A percentile compares a stretch with the other conserved stretches of the same genome.
These are phyloP conservation scores for Polietes domitor DNA, from an alignment of 2,888 invertebrate species.

Conservation along the genomic window DNA sequence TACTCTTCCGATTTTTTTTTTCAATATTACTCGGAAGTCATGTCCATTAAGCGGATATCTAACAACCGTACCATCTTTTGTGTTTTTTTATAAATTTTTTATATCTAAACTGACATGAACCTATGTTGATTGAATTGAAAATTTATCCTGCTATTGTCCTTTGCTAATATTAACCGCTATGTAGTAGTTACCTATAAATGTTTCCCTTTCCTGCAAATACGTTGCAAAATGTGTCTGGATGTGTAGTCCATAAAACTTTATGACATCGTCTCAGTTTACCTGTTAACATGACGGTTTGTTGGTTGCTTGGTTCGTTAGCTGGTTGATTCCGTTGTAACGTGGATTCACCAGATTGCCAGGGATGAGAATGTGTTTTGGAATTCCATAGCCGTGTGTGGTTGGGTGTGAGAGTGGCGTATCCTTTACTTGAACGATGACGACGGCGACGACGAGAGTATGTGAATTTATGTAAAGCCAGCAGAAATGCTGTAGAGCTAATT, in stretches of 20 bases:
- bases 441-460: background rate
- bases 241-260: constrained; percentile 4
- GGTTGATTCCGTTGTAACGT: background rate
- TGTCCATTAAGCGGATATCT: no score
- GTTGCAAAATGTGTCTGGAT: background rate
- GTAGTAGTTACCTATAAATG: background rate
- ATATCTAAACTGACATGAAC: no score
- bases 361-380: background rate
- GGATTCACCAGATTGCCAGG: background rate
- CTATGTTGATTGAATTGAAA: background rate
- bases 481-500: constrained; percentile 63
- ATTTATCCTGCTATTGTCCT: background rate
- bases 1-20: no score
- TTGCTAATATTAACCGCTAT: no score
- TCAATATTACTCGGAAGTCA: no score
- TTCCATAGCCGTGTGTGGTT: background rate
- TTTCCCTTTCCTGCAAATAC: background rate
- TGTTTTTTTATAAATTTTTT: no score
- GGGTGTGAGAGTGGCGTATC: background rate
- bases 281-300: constrained; percentile 6
- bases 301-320: background rate
- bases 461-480: background rate
- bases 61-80: no score
- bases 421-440: background rate
- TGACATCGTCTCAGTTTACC: constrained; percentile 15